Percentiles rank a stretch among this genome's conserved stretches.
Evolutionary conservation across 2,113 vertebrate genomes (phyloP).

Genomic region (Thomomys bottae): DNA sequence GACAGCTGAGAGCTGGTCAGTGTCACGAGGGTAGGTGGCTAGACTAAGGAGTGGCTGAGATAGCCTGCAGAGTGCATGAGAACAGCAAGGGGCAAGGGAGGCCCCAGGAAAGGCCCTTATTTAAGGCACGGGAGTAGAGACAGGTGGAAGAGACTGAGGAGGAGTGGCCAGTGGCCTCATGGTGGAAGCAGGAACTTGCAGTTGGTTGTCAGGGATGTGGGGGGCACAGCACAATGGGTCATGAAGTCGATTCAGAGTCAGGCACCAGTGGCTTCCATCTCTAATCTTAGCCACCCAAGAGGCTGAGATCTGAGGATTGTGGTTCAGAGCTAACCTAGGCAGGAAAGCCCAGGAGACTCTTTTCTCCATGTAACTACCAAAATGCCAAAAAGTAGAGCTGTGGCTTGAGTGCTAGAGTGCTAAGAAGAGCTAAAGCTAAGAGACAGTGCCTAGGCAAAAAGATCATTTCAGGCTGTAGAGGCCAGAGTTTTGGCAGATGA

Average conservation of each 20-base stretch:
- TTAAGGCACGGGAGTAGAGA: not conserved
- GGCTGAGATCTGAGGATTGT: too few species aligned
- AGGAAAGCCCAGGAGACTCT: too few species aligned
- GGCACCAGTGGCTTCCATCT: too few species aligned
- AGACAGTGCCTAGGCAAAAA: too few species aligned
- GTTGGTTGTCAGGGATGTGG: not conserved
- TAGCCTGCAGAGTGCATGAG: not conserved
- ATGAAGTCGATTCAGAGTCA: not conserved
- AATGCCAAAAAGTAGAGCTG: too few species aligned
- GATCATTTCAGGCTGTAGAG: not conserved
- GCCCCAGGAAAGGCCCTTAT: not conserved
- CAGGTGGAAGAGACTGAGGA: not conserved
- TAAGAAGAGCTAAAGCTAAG: too few species aligned
- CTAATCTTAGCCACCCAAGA: too few species aligned
- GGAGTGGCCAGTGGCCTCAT: too few species aligned
- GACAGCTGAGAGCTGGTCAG: not conserved
- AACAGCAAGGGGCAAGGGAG: not conserved
- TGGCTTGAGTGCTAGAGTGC: too few species aligned
- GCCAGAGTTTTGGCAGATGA: not conserved
- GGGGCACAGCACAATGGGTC: not conserved
- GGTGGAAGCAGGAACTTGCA: not conserved
- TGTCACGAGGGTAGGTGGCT: not conserved
- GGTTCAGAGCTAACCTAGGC: too few species aligned
- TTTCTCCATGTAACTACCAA: too few species aligned
- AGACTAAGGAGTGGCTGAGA: not conserved